Conservation (phyloP, 2,113 vertebrate genomes). For the Tetrax tetrax region DNA sequence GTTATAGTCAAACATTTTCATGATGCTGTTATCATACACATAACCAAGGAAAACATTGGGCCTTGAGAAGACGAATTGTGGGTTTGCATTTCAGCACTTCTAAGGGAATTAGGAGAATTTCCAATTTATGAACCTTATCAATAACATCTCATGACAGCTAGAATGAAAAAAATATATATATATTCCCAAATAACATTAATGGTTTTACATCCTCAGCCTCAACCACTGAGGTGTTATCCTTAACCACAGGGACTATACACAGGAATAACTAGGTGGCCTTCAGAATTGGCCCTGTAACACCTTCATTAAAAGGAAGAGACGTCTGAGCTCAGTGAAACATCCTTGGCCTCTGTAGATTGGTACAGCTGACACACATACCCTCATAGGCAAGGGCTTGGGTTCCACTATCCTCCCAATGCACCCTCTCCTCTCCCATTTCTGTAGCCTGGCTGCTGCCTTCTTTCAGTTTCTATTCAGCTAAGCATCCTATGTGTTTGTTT, state of each 20-base stretch:
- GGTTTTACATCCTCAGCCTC: neutral
- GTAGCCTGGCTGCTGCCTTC: neutral
- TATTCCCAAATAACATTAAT: neutral
- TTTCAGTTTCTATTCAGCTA: neutral
- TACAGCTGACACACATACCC: neutral
- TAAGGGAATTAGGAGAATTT: neutral
- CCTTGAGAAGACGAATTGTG: fast-evolving
- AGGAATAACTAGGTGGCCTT: neutral
- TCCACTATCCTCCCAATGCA: neutral
- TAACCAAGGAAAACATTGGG: neutral
- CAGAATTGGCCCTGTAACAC: neutral
- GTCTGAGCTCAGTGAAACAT: neutral
- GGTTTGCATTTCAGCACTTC: neutral
- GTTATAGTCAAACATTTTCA: neutral
- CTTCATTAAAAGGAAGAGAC: neutral
- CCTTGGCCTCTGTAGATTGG: neutral
- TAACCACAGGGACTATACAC: neutral
- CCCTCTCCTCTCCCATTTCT: neutral
- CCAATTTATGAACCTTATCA: neutral
- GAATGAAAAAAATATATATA: neutral
- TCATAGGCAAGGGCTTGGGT: neutral
- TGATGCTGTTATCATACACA: neutral
- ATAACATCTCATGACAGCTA: neutral
- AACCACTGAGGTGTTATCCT: neutral
- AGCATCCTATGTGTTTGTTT: neutral